Evolutionary conservation across 2,113 vertebrate genomes (phyloP), one percentile per base, ranked within the genome.

Genomic region (Riparia riparia): DNA sequence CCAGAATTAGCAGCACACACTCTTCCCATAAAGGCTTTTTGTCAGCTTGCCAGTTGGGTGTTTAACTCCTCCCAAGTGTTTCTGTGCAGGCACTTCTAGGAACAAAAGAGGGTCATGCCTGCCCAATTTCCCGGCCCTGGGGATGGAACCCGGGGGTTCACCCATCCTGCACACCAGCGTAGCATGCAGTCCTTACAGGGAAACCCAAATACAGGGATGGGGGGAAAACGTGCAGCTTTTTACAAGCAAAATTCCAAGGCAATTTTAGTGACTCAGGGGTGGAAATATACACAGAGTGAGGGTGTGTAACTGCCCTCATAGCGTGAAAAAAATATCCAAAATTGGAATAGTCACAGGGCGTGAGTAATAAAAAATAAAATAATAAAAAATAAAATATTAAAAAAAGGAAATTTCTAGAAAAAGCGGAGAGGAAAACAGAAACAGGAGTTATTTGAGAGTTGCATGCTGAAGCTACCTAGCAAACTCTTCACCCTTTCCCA

Each of bases 1-100:
- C 87, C 87, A 95, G 91, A 97, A 94, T 89, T 91, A 95, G 94
- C 80, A 93, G 88, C 93, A 90, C 94, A 82, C 42, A 65, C 78
- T 87, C 91, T 88, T 72, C 90, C 87, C 92, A 96, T 45, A 77
- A 85, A 90, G 66, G 85, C 86, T 91, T 92, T 80, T 57, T 80
- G 89, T 94, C 91, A 93, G 82, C 78, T 32, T 77, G 90, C 73
- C 87, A 95, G 85, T 4, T 25, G 68, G 50, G 58, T 63, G 89
- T 86, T 63, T 20, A 45, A 82, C 84, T 93, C 66, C 93, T 90
- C 78, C 81, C 84, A 22, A 96, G 87, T 16, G 34, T 76, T 95
- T 85, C 90, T 66, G 11, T 77, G 66, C 54, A 90, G 66, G 68
- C 81, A 88, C 70, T 95, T 97, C 66, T 1, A 88, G 82, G 70